Conservation (phyloP, 2,113 vertebrate species). For the Dasypus novemcinctus region DNA sequence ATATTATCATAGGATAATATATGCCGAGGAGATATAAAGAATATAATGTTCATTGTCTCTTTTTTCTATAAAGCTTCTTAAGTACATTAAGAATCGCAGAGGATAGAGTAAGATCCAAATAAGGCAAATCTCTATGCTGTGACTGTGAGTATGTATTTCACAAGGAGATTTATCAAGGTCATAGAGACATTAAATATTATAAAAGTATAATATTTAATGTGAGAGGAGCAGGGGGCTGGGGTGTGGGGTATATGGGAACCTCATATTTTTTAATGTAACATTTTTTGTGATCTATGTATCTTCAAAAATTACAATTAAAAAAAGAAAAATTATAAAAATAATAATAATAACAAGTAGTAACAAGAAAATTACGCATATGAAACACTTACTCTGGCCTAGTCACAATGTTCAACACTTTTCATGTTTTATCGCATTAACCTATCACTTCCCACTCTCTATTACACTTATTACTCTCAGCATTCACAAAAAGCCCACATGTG, state of each 20-base stretch:
- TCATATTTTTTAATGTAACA: too few species aligned
- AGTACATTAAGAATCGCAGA: background rate
- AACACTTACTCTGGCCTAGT: background rate
- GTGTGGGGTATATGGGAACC: too few species aligned
- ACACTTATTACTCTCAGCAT: background rate
- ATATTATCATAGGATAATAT: background rate
- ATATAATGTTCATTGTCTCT: background rate
- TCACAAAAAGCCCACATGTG: background rate
- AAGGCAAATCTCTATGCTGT: background rate
- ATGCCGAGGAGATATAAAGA: background rate
- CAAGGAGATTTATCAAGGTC: background rate
- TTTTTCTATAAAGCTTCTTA: background rate
- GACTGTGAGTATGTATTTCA: background rate
- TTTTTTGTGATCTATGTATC: too few species aligned
- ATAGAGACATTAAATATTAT: background rate
- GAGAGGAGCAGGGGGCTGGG: too few species aligned
- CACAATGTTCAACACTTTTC: background rate
- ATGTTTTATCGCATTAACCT: background rate
- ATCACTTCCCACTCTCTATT: background rate
- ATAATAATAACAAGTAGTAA: background rate
- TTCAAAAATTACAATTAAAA: too few species aligned
- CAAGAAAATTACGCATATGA: background rate
- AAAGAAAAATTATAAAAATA: background rate
- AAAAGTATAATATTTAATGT: too few species aligned
- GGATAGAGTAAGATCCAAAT: background rate